Base-by-base conservation (phyloP, 2,113 vertebrate species). In the Copsychus sechellarum region DNA sequence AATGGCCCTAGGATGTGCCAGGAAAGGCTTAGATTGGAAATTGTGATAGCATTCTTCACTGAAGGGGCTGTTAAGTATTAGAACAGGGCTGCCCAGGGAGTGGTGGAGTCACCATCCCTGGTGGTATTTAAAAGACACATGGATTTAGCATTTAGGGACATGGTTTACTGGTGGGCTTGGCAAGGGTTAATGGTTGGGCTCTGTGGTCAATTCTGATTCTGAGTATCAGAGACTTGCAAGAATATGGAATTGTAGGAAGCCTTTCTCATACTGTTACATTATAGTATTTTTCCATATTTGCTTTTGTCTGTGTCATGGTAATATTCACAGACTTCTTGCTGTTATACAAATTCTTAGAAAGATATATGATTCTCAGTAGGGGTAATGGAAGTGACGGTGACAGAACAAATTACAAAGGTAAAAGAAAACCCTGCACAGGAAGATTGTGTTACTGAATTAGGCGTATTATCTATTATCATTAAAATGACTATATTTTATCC, bases 401-500 rank as follows among this genome's bases (percentile, higher is more conserved):
- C 57, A 76, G 78, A 81, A 87, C 13, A 47, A 87, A 96, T 85
- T 36, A 28, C 9, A 74, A 81, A 86, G 45, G 62, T 71, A 78
- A 65, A 90, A 4, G 21, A 76, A 95, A 90, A 72, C 20, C 22
- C 20, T 79, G n/a, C 36, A 57, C 31, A 85, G 58, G 54, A 90
- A 93, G 25, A 82, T 8, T 61, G 57, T 48, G 9, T 69, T 72
- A 76, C n/a, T 76, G 48, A 65, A 42, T 90, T 87, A 90, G 48
- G 38, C 9, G 29, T 79, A 90, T 80, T 90, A 85, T 76, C 74
- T 86, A 54, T 80, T 94, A 88, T 82, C 50, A 65, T 90, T 96
- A 77, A 90, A 93, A 95, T 90, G 82, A 57, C 66, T 72, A 6
- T 36, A 71, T 4, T 76, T 87, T 64, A 67, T 80, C 53, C 43